A percentile compares a stretch with the other conserved stretches of the same genome.
These are phyloP conservation scores for Aquatica leii DNA, from an alignment of 2,888 invertebrate genomes.

Conservation along the genomic window DNA sequence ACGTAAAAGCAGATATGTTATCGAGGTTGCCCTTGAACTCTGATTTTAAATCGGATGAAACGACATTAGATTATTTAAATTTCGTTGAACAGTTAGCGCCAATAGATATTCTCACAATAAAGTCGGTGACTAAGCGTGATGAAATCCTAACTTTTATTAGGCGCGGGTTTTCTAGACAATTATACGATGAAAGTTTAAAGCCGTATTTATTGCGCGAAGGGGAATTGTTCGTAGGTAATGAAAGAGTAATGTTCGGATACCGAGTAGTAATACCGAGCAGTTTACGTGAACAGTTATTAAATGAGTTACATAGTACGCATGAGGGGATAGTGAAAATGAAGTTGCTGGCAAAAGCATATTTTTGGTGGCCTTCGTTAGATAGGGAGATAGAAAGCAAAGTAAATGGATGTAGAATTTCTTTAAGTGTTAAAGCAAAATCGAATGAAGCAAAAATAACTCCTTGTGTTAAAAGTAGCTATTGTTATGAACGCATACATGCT, in stretches of 20 bases:
- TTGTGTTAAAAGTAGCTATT: constrained; percentile 44
- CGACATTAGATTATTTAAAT: constrained; percentile 16
- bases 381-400: constrained; percentile 45
- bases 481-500: constrained; percentile 56
- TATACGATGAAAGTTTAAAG: constrained; percentile 2
- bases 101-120: constrained; percentile 17
- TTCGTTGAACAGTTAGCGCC: constrained; percentile 15
- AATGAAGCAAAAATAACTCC: constrained; percentile 41
- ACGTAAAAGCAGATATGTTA: constrained; percentile 6
- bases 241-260: constrained; percentile 36
- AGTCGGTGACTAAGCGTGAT: constrained; percentile 9
- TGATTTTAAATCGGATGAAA: not conserved
- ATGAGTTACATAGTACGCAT: constrained; percentile 38
- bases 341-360: constrained; percentile 43
- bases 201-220: constrained; percentile 6
- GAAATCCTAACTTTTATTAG: constrained; percentile 16
- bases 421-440: constrained; percentile 44
- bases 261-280: constrained; percentile 30
- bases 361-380: constrained; percentile 48
- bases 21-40: not conserved
- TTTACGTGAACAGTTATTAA: constrained; percentile 25
- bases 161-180: constrained; percentile 14
- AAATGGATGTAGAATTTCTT: constrained; percentile 44
- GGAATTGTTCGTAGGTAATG: constrained; percentile 26
- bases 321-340: constrained; percentile 45